These are phyloP conservation scores for Meteorus sp. DNA, from an alignment of 1,140 invertebrate species.

Conservation along the genomic window DNA sequence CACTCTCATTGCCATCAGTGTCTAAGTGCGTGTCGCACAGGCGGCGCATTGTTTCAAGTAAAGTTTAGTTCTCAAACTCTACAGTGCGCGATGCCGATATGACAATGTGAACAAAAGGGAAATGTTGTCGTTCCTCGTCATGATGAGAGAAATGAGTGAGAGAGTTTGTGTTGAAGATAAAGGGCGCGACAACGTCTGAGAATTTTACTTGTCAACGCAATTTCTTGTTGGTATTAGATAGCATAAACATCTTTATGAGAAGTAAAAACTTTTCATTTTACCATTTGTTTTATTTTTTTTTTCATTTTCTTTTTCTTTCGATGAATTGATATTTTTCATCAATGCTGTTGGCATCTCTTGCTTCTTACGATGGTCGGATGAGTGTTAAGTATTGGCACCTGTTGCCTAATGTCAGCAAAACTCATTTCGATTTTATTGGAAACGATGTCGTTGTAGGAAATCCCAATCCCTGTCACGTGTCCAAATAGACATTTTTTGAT, in stretches of 20 bases:
- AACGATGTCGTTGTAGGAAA: background rate
- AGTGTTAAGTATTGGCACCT: background rate
- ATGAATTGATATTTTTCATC: background rate
- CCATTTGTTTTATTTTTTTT: no score
- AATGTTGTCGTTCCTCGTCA: background rate
- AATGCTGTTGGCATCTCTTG: background rate
- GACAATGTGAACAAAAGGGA: constrained; percentile 5
- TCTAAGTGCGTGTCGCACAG: background rate
- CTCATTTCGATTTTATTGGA: background rate
- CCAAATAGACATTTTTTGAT: no score
- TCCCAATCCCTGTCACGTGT: no score
- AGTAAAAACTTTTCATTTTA: no score
- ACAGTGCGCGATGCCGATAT: background rate
- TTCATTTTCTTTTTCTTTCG: background rate
- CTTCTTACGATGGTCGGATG: background rate
- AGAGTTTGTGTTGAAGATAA: no score
- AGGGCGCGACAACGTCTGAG: no score
- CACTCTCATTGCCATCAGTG: background rate
- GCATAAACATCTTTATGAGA: no score
- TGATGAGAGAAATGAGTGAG: background rate
- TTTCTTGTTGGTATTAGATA: no score
- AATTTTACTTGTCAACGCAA: no score
- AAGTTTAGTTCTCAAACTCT: constrained; percentile 23
- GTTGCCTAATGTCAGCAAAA: background rate
- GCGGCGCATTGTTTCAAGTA: constrained; percentile 3